Percentiles rank a stretch among this genome's conserved stretches.
Conservation (phyloP, 92 coral and sea anemone genomes). For the Epizoanthus illoricatus region DNA sequence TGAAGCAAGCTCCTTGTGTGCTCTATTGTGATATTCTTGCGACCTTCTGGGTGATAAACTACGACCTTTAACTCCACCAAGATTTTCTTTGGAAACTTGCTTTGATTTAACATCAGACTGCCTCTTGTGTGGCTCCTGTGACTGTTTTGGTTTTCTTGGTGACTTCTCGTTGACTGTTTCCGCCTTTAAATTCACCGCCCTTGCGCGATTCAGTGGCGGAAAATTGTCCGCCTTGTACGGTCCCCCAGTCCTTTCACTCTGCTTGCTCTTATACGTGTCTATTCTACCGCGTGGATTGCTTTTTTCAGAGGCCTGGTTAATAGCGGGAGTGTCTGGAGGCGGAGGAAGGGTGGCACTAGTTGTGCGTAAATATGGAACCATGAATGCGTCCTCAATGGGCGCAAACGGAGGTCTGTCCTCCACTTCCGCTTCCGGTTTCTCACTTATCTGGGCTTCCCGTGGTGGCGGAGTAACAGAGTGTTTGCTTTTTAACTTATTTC, state of each 20-base stretch:
- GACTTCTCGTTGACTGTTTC: neutral
- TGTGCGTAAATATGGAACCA: slow-evolving; percentile 80
- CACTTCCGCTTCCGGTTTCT: slow-evolving; percentile 21
- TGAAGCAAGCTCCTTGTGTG: neutral
- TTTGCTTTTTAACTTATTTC: slow-evolving; percentile 26
- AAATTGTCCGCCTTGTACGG: slow-evolving; percentile 29
- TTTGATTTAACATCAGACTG: neutral
- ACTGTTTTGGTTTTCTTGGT: neutral
- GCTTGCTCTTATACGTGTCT: slow-evolving; percentile 23
- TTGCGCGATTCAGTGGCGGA: slow-evolving; percentile 7
- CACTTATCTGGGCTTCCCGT: slow-evolving; percentile 22
- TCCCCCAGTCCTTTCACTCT: slow-evolving; percentile 35
- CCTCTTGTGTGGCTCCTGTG: slow-evolving; percentile 4
- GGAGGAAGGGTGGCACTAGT: slow-evolving; percentile 83
- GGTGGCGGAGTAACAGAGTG: slow-evolving; percentile 27
- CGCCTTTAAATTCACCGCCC: slow-evolving; percentile 7
- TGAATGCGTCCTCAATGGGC: slow-evolving; percentile 70
- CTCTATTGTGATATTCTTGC: neutral
- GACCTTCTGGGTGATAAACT: neutral
- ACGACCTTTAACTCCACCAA: neutral
- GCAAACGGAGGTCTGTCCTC: slow-evolving; percentile 36
- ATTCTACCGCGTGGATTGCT: slow-evolving; percentile 1
- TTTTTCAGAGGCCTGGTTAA: slow-evolving; percentile 1
- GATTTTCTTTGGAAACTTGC: slow-evolving; percentile 13
- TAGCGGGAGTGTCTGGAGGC: slow-evolving; percentile 56